Evolutionary conservation across 2,113 vertebrate genomes (phyloP).

Genomic region (Pelobates fuscus): DNA sequence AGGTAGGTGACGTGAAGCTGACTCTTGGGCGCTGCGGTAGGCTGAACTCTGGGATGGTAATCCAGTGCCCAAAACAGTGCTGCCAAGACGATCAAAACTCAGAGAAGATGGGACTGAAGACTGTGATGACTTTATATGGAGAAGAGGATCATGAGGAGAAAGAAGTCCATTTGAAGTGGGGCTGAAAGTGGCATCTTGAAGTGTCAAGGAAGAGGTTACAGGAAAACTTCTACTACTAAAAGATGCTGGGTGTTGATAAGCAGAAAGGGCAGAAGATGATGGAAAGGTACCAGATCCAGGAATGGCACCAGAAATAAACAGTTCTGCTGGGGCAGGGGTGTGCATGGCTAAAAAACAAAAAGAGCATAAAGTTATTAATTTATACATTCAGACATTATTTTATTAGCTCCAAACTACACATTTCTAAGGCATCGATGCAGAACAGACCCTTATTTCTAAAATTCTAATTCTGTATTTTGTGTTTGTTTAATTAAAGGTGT

Average conservation of each 20-base stretch:
- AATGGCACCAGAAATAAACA: conserved; percentile 92
- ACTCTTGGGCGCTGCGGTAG: conserved; percentile 71
- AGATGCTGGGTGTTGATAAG: conserved; percentile 93
- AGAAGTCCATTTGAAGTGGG: conserved; percentile 86
- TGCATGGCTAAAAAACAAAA: conserved; percentile 81
- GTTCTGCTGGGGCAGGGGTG: conserved; percentile 88
- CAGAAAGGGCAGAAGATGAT: conserved; percentile 90
- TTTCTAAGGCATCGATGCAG: too few species aligned
- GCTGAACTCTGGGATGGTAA: conserved; percentile 62
- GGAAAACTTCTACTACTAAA: conserved; percentile 92
- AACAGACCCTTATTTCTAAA: too few species aligned
- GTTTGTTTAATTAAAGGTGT: too few species aligned
- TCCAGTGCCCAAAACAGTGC: conserved; percentile 71
- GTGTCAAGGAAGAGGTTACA: conserved; percentile 80
- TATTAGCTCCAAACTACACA: too few species aligned
- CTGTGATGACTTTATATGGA: conserved; percentile 78
- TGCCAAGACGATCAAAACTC: conserved; percentile 71
- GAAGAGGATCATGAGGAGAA: conserved; percentile 82
- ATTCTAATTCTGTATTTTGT: too few species aligned
- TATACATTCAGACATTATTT: neutral
- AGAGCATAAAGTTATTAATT: neutral
- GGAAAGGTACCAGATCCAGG: conserved; percentile 91
- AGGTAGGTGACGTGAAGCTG: conserved; percentile 79
- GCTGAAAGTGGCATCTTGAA: conserved; percentile 91
- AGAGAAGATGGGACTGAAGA: conserved; percentile 71